Evolutionary conservation across 2,888 invertebrate genomes (phyloP).

Genomic region (Conchocele bisecta): DNA sequence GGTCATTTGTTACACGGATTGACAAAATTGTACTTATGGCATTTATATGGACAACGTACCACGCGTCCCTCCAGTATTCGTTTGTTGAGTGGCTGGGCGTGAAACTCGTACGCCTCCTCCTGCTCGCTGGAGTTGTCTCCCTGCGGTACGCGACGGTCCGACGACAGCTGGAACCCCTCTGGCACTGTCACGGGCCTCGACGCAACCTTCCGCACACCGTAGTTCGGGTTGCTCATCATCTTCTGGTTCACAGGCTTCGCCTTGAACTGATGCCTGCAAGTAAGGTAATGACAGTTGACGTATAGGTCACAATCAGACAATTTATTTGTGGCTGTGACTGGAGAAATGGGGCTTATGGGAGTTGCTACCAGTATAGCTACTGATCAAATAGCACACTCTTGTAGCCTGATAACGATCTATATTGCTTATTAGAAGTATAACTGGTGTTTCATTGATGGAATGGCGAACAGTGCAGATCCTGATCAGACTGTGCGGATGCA

Average conservation of each 20-base stretch:
- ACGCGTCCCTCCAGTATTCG: constrained; percentile 75
- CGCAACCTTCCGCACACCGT: constrained; percentile 83
- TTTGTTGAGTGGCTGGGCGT: constrained; percentile 88
- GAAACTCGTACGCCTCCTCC: constrained; percentile 87
- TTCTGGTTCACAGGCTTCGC: constrained; percentile 87
- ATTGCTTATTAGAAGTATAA: no score
- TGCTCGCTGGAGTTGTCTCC: constrained; percentile 63
- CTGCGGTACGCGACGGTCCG: constrained; percentile 50
- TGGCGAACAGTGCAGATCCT: no score
- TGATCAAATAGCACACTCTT: no score
- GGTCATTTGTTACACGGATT: no score
- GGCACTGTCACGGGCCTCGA: constrained; percentile 86
- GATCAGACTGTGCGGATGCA: no score
- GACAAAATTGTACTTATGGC: no score
- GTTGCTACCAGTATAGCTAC: no score
- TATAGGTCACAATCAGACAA: no score
- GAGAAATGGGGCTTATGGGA: no score
- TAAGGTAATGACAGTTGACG: constrained; percentile 12
- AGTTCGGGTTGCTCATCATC: constrained; percentile 85
- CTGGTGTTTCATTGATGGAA: no score
- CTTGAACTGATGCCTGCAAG: constrained; percentile 86
- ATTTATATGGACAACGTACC: constrained; percentile 69
- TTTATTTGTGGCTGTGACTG: no score
- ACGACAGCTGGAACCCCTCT: constrained; percentile 84
- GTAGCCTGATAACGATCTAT: no score